Base-by-base conservation (phyloP, 2,113 vertebrate genomes). In the Strix uralensis region DNA sequence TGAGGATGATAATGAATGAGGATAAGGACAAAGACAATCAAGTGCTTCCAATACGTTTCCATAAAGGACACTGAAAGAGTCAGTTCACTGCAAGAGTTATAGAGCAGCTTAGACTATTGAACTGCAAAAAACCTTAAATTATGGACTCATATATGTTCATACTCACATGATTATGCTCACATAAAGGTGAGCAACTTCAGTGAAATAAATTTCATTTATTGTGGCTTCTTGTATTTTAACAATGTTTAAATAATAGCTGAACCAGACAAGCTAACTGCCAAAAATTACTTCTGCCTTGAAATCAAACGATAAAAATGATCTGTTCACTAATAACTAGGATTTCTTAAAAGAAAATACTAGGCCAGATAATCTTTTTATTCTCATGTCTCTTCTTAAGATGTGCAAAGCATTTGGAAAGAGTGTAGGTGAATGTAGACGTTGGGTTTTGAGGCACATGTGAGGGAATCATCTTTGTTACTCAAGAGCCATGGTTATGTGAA, bases 191-290 rank as follows among this genome's bases (percentile, higher is more conserved):
- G 73, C 23, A 88, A 81, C 30, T 79, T 90, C 51, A 54, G 34
- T 21, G 18, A 85, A 90, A 83, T 86, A 67, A 72, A 91, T 94
- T 80, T 83, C 16, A 44, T 71, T 92, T 91, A 82, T 66, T 95
- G 18, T 62, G 47, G 23, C 15, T 66, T 67, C 47, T 66, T 88
- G 26, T 20, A 34, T 91, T 95, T 91, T 80, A 69, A 80, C 38
- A 73, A 40, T 58, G 26, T 80, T 90, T 86, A 88, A 82, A 75
- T 92, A 95, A 94, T 29, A 91, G 6, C 42, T 9, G 18, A 86
- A 46, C 10, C 36, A 82, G 32, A 40, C 19, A n/a, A 88, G 63
- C 4, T 57, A 85, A 81, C 32, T 9, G 20, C 36, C 21, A 69
- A 72, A 83, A 80, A 51, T 11, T 78, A 81, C 42, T 79, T 55